phyloP scores from a whole-genome alignment of 2,888 invertebrate species.

The Drosophila engyochracea region DNA sequence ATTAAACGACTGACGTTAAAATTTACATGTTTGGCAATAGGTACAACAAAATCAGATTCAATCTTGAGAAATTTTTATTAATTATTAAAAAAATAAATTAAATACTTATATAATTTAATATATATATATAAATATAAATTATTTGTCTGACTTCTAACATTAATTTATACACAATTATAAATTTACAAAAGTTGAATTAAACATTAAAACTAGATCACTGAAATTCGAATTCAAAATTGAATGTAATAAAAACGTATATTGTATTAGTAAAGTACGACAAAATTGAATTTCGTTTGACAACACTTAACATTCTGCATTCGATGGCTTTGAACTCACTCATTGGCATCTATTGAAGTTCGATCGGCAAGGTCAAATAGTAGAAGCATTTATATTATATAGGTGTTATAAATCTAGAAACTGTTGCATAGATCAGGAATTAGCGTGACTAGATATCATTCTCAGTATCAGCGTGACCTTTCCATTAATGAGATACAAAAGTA shows the following conservation, averaged over 20 bases:
- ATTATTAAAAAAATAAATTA: not conserved
- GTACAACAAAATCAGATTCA: not conserved
- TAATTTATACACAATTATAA: not conserved
- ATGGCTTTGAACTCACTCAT: constrained; percentile 14
- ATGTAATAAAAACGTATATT: not conserved
- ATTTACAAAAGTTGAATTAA: not conserved
- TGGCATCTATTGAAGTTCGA: constrained; percentile 22
- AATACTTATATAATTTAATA: too few species aligned
- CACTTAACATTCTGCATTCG: constrained; percentile 17
- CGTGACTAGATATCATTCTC: constrained; percentile 30
- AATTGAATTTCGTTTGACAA: not conserved
- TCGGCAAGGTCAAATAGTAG: constrained; percentile 37
- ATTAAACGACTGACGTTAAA: not conserved
- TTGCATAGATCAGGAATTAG: constrained; percentile 47
- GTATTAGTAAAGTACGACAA: not conserved
- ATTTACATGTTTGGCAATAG: not conserved
- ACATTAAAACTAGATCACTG: not conserved
- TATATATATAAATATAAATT: too few species aligned
- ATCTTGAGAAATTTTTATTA: not conserved
- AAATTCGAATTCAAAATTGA: not conserved
- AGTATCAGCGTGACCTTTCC: constrained; percentile 29
- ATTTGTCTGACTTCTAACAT: not conserved
- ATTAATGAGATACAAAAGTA: constrained; percentile 40
- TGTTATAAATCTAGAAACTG: constrained; percentile 38
- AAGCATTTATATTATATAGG: constrained; percentile 27